Conservation (phyloP, 2,797 vertebrate genomes). For the Poecilia velifera region DNA sequence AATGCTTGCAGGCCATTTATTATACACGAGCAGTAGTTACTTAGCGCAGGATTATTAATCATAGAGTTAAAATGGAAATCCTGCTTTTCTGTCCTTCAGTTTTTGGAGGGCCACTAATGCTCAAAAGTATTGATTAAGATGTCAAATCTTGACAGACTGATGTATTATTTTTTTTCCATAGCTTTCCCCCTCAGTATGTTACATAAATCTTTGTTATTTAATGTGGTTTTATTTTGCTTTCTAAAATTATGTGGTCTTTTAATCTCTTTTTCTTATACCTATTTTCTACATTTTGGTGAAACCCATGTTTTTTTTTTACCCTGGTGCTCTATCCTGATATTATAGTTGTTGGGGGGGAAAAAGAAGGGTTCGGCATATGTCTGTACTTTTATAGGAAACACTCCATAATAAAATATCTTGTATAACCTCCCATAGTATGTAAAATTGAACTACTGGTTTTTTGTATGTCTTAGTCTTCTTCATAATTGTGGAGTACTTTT, state of each 20-base stretch:
- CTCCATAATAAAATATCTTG: background rate
- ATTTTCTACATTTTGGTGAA: conserved; percentile 7
- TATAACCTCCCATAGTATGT: background rate
- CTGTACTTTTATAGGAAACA: background rate
- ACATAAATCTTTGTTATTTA: conserved; percentile 44
- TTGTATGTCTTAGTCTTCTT: background rate
- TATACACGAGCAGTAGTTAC: conserved; percentile 49
- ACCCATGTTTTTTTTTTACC: background rate
- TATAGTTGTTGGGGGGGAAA: too few species aligned
- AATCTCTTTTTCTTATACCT: conserved; percentile 2
- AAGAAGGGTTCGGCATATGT: background rate
- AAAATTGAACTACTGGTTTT: background rate
- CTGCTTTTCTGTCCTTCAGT: conserved; percentile 31
- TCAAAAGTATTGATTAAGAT: conserved; percentile 61
- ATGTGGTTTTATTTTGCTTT: conserved; percentile 21
- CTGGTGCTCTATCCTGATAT: too few species aligned
- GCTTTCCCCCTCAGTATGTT: conserved; percentile 14
- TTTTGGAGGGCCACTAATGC: conserved; percentile 51
- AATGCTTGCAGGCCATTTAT: conserved; percentile 60
- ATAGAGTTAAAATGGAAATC: conserved; percentile 69
- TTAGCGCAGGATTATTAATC: conserved; percentile 66
- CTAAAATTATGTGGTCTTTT: conserved; percentile 2
- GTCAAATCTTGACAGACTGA: conserved; percentile 46
- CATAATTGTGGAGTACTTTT: background rate
- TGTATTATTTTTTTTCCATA: conserved; percentile 38